phyloP scores from a whole-genome alignment of 2,888 invertebrate genomes.

The Sisyra terminalis region DNA sequence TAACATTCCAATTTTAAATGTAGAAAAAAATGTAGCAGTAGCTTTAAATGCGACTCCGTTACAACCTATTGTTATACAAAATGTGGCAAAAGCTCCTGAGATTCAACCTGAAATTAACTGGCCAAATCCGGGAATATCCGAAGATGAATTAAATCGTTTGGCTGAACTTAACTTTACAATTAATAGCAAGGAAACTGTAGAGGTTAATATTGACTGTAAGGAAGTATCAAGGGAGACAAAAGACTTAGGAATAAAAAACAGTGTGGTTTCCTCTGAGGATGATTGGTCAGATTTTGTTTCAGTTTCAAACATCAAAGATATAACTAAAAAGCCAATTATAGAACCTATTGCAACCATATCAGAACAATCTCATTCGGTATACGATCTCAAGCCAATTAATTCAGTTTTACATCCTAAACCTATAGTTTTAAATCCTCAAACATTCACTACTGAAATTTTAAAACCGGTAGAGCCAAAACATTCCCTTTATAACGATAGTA shows the following conservation, averaged over 20 bases:
- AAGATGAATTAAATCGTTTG: slow-evolving; percentile 23
- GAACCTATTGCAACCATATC: not conserved
- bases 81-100: slow-evolving; percentile 20
- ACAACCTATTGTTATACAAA: slow-evolving; percentile 16
- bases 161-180: slow-evolving; percentile 10
- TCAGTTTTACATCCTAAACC: not conserved
- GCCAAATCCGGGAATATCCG: slow-evolving; percentile 39
- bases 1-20: slow-evolving; percentile 2
- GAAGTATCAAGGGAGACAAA: not conserved
- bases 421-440: not conserved
- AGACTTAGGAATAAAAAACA: slow-evolving; percentile 3
- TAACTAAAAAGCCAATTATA: not conserved
- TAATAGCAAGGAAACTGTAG: not conserved
- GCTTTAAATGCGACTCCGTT: slow-evolving; percentile 14
- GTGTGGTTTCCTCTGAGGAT: slow-evolving; percentile 28
- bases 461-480: not conserved
- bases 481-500: not conserved
- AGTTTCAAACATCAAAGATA: slow-evolving; percentile 15
- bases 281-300: slow-evolving; percentile 46
- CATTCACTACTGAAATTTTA: not conserved
- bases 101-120: slow-evolving; percentile 37
- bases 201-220: not conserved
- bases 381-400: not conserved
- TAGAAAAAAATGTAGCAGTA: not conserved
- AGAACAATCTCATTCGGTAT: not conserved